phyloP scores from a whole-genome alignment of 2,888 invertebrate species.

The Rhopalosiphum nymphaeae region DNA sequence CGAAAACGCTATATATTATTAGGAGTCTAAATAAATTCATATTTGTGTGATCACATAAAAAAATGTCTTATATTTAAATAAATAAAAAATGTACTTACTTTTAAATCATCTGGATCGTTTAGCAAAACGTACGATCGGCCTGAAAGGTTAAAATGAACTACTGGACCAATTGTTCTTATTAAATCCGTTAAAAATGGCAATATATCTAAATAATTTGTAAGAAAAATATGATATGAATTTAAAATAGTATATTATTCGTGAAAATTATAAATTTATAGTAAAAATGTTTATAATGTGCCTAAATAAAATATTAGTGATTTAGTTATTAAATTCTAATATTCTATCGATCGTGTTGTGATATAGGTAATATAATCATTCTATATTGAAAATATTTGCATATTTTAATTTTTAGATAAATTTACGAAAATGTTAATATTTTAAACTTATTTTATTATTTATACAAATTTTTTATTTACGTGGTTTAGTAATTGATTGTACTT shows the following conservation, averaged over 20 bases:
- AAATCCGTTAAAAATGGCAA: conserved; percentile 24
- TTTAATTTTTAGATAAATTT: neutral
- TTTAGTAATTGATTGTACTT: neutral
- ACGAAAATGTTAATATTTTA: neutral
- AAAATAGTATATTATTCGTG: too few species aligned
- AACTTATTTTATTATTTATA: neutral
- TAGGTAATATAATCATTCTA: neutral
- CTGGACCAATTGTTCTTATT: neutral
- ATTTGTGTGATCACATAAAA: neutral
- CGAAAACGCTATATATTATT: neutral
- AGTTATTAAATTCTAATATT: neutral
- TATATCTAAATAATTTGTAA: conserved; percentile 4
- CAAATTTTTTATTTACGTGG: neutral
- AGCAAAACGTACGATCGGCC: conserved; percentile 28
- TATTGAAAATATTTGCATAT: neutral
- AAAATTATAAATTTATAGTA: neutral
- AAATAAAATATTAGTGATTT: neutral
- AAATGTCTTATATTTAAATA: neutral
- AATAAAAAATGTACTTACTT: conserved; percentile 19
- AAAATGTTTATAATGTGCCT: neutral
- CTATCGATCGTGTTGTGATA: neutral
- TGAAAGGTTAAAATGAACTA: conserved; percentile 10
- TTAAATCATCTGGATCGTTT: conserved; percentile 52
- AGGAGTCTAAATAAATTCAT: neutral
- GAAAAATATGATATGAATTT: neutral